A percentile compares a stretch with the other conserved stretches of the same genome.
These are phyloP conservation scores for Cacoxenus indagator DNA, from an alignment of 2,888 invertebrate species.

Conservation along the genomic window DNA sequence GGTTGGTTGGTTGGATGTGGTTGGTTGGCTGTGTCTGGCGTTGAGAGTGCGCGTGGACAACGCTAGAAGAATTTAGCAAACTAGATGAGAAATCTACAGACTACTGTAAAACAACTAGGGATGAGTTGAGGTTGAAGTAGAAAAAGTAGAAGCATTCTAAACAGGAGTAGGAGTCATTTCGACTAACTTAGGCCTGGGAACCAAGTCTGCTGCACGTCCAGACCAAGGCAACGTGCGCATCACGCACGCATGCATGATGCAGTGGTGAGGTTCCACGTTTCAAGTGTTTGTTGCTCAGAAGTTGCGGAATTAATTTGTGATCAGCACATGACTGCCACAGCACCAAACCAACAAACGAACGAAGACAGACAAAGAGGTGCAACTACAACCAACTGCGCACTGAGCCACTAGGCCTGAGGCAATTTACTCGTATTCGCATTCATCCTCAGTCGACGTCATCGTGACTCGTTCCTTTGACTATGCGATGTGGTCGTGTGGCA, in stretches of 20 bases:
- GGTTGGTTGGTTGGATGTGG: neutral
- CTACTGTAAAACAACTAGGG: constrained; percentile 50
- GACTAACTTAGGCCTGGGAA: constrained; percentile 2
- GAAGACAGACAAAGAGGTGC: constrained; percentile 39
- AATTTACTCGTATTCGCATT: constrained; percentile 57
- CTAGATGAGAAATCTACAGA: constrained; percentile 30
- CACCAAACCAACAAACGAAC: constrained; percentile 30
- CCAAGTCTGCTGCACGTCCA: neutral
- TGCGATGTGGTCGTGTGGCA: constrained; percentile 53
- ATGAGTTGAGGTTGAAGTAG: neutral
- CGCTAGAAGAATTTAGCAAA: constrained; percentile 15
- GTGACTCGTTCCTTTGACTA: constrained; percentile 26
- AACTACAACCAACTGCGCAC: constrained; percentile 26
- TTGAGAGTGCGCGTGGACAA: neutral
- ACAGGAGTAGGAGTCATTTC: neutral
- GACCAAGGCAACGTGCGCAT: constrained; percentile 20
- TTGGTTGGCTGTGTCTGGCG: neutral
- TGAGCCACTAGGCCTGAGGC: constrained; percentile 39
- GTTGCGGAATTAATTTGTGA: constrained; percentile 56
- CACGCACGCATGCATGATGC: constrained; percentile 29
- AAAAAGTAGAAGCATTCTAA: neutral
- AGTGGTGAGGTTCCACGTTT: neutral
- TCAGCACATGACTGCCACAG: constrained; percentile 48
- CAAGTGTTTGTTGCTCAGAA: neutral
- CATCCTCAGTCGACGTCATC: constrained; percentile 23